phyloP scores from a whole-genome alignment of 2,113 vertebrate species.

The Dipodomys stephensi region DNA sequence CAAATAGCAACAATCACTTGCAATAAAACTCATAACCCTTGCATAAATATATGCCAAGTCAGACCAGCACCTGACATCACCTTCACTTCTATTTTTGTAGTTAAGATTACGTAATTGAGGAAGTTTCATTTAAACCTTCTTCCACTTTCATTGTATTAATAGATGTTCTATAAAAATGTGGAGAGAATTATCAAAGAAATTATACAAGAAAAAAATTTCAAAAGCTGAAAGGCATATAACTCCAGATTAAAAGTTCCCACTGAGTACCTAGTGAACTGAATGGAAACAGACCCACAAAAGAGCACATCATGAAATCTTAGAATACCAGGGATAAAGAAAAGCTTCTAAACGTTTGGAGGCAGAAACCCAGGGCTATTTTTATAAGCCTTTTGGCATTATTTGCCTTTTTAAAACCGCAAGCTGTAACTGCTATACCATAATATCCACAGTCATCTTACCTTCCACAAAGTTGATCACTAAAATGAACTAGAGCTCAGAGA shows the following conservation, averaged over 20 bases:
- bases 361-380: conserved; percentile 60
- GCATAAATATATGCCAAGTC: conserved; percentile 27
- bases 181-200: conserved; percentile 71
- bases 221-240: background rate
- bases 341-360: conserved; percentile 22
- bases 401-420: conserved; percentile 50
- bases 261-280: background rate
- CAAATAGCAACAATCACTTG: conserved; percentile 30
- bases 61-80: conserved; percentile 37
- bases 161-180: conserved; percentile 61
- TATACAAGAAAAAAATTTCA: conserved; percentile 60
- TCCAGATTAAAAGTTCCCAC: conserved; percentile 52
- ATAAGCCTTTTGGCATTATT: conserved; percentile 18
- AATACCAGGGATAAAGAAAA: conserved; percentile 19
- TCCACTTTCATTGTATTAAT: conserved; percentile 66
- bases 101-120: conserved; percentile 45
- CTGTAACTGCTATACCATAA: conserved; percentile 8
- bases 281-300: background rate
- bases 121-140: conserved; percentile 66
- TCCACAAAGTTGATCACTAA: conserved; percentile 48
- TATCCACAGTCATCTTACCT: background rate
- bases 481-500: background rate
- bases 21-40: conserved; percentile 16
- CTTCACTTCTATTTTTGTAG: conserved; percentile 60
- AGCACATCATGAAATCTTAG: conserved; percentile 54